Base-by-base conservation (phyloP, 2,113 vertebrate species). In the Neotoma lepida region DNA sequence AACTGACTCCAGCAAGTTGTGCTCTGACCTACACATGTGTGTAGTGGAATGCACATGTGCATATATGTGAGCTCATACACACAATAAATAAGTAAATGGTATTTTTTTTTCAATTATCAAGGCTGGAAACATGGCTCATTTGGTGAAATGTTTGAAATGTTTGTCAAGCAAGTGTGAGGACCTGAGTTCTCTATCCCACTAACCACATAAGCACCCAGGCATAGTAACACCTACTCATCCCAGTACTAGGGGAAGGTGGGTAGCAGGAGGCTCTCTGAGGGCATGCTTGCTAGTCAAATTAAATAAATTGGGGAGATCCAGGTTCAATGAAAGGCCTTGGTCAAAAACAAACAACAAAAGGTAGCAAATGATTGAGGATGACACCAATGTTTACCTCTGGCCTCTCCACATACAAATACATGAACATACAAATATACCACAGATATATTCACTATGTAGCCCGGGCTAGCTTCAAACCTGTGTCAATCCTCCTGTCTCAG, bases 81-180 rank as follows among this genome's bases (percentile, higher is more conserved):
- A 73, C 24, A 74, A 39, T 39, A 26, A 74, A 46, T 28, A 28
- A 73, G 22, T 9, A 9, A 73, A 44, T 74, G 20, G 28, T 28
- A 46, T 28, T 74, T 74, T 46, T 74, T 73, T 49, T 46, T 49
- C 10, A 98, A 97, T 98, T 98, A 98, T 44, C 17, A 49, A 51
- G 46, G 46, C 46, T 77, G 74, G 28, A 5, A 46, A 77, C 6
- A 77, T 4, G 28, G 74, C 44, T 77, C 74, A 77, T 28, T 51
- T 49, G 46, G 46, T 33, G 46, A 77, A 77, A 46, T 51, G 44
- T 6, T 30, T 77, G 46, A n/a, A n/a, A n/a, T n/a, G n/a, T n/a
- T n/a, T n/a, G n/a, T 33, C 46, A 17, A 17, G 13, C 41, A 33
- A 77, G 74, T 41, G 24, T 77, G 46, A 33, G 74, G 14, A 18